phyloP scores from a whole-genome alignment of 2,888 invertebrate species.

The Hybos culiciformis region DNA sequence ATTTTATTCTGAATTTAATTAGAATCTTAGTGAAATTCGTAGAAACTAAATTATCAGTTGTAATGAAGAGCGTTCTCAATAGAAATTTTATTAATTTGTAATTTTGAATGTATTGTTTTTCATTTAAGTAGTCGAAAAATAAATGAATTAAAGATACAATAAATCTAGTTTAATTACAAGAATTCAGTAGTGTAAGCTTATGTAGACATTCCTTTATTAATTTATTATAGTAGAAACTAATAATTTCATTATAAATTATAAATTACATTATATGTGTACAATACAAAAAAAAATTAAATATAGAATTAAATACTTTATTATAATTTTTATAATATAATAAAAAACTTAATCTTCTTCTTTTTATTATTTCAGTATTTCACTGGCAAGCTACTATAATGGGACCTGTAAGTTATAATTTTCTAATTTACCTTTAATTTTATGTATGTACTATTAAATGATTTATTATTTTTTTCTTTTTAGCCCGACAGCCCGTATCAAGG shows the following conservation, averaged over 20 bases:
- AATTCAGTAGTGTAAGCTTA: no score
- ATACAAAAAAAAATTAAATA: not conserved
- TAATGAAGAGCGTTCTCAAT: no score
- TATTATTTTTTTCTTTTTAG: conserved; percentile 24
- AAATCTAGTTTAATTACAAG: no score
- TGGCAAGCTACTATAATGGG: conserved; percentile 99
- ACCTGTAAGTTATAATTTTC: conserved; percentile 64
- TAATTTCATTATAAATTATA: not conserved
- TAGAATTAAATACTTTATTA: not conserved
- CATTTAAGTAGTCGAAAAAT: no score
- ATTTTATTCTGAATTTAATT: no score
- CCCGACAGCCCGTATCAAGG: conserved; percentile 99
- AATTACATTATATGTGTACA: not conserved
- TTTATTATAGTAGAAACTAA: not conserved
- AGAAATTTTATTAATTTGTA: no score
- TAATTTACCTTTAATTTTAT: not conserved
- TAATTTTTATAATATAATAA: not conserved
- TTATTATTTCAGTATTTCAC: conserved; percentile 84
- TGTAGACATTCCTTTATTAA: not conserved
- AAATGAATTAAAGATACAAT: no score
- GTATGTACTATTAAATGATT: conserved; percentile 4
- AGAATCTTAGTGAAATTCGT: no score
- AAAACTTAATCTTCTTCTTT: conserved; percentile 17
- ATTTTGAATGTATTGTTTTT: no score
- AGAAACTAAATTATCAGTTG: no score